Evolutionary conservation across 2,797 vertebrate genomes (phyloP), one percentile per base, ranked within the genome.

Genomic region (Clamator glandarius): DNA sequence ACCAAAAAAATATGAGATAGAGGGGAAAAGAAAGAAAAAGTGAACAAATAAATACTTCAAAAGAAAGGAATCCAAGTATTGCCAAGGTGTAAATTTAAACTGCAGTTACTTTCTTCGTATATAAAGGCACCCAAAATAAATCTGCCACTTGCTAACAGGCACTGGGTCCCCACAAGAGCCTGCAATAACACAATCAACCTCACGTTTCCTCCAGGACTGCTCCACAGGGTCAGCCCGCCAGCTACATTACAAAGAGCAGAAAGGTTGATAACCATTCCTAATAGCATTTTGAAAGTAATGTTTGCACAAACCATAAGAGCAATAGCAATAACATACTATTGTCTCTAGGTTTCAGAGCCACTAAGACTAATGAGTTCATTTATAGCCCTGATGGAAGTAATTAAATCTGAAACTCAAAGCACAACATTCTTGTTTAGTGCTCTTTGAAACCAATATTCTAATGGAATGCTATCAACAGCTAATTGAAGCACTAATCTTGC

Each of bases 331-430:
- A 96, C 92, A 44, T 84, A 85, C 93, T 55, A 96, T 97, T 97
- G 96, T 97, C 97, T 97, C 91, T 48, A 74, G 94, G 92, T 85
- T 96, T 97, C 88, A 95, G 89, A 97, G 96, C 93, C 92, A 95
- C 97, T 96, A 94, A 96, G 95, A 96, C 97, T 97, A 97, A 97
- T 97, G 97, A 97, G 96, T 96, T 97, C 97, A 97, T 97, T 98
- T 97, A 97, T 97, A 96, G 96, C 88, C 96, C 96, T 97, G 97
- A 98, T 97, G 97, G 97, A 97, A 97, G 97, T 97, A 97, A 98
- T 98, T 98, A 97, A 96, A 98, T 97, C 96, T 96, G 96, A 96
- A 97, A 97, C 97, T 97, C 96, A 97, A 97, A 97, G 97, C 96
- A 96, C 96, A 96, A 97, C 95, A 97, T 97, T 97, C 95, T 97